A percentile compares a stretch with the other conserved stretches of the same genome.
Evolutionary conservation across 2,797 vertebrate genomes (phyloP).

Genomic region (Alauda arvensis): DNA sequence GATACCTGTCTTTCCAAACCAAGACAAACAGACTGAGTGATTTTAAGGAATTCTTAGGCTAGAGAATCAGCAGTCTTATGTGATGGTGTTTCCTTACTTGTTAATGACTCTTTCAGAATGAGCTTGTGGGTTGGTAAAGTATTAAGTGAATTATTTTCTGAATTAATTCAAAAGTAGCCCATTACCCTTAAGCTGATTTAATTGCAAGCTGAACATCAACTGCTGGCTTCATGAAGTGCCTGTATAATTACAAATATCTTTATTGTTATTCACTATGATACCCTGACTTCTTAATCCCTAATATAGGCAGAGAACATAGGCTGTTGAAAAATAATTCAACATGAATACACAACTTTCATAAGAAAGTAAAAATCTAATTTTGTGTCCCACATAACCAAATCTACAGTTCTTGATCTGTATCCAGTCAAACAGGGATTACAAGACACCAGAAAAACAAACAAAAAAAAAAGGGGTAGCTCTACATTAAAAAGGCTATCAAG

Average conservation of each 20-base stretch:
- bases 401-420: neutral
- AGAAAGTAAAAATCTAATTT: neutral
- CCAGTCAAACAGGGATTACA: neutral
- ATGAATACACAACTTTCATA: neutral
- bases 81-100: neutral
- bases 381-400: neutral
- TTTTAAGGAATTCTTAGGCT: neutral
- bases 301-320: neutral
- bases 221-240: neutral
- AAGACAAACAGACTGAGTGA: neutral
- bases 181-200: neutral
- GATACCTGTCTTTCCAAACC: too few relatives aligned
- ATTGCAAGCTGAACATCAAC: neutral
- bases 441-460: neutral
- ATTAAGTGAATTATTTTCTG: neutral
- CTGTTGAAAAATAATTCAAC: neutral
- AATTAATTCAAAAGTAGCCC: constrained; percentile 1
- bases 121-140: neutral
- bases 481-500: neutral
- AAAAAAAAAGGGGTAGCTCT: neutral
- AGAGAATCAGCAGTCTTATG: neutral
- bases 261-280: neutral
- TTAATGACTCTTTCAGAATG: neutral
- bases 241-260: neutral
- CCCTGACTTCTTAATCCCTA: neutral